Percentiles rank a stretch among this genome's conserved stretches.
Conservation (phyloP, 2,888 invertebrate genomes). For the Microctonus aethiopoides region DNA sequence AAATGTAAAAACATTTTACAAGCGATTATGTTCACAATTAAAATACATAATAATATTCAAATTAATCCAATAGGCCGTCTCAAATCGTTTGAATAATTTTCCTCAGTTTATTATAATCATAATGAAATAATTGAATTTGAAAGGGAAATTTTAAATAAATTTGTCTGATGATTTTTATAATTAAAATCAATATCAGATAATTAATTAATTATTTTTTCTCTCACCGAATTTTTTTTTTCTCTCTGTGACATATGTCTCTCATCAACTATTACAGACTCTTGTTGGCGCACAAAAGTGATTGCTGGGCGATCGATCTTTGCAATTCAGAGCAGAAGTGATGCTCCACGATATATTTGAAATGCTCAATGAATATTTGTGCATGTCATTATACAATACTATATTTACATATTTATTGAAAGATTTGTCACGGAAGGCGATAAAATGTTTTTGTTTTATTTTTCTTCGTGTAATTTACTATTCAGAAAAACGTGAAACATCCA, state of each 20-base stretch:
- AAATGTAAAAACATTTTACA: not conserved
- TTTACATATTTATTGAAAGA: constrained; percentile 16
- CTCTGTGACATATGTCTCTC: constrained; percentile 29
- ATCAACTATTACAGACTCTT: constrained; percentile 54
- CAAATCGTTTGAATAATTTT: not conserved
- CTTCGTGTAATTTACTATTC: not conserved
- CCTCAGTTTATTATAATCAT: not conserved
- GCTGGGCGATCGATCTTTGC: constrained; percentile 59
- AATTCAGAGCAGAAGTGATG: constrained; percentile 47
- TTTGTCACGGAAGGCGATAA: constrained; percentile 21
- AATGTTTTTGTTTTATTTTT: constrained; percentile 6
- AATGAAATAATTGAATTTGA: too few species aligned
- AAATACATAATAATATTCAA: not conserved
- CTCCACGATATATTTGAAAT: not conserved
- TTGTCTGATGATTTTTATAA: not conserved
- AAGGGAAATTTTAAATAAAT: too few species aligned
- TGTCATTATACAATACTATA: constrained; percentile 34
- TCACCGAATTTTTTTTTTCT: constrained; percentile 19
- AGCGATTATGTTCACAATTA: not conserved
- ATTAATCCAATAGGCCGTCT: constrained; percentile 16
- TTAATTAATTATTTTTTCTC: not conserved
- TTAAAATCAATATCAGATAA: not conserved
- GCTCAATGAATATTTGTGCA: constrained; percentile 37
- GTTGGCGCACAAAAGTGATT: constrained; percentile 62
- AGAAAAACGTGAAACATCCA: constrained; percentile 41